A percentile compares a stretch with the other conserved stretches of the same genome.
Conservation (phyloP, 2,113 vertebrate species). For the Ginglymostoma cirratum region DNA sequence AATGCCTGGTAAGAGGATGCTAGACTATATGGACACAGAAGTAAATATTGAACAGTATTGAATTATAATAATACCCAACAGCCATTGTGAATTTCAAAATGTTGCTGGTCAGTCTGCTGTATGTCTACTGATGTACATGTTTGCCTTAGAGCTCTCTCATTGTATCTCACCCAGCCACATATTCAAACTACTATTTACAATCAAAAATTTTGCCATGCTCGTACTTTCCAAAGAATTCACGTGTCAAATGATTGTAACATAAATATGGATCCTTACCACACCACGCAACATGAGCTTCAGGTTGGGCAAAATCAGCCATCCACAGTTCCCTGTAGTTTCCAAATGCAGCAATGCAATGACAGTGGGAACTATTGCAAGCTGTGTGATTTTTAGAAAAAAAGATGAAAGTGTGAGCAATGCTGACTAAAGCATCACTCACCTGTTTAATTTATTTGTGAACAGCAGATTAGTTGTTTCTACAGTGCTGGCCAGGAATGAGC, state of each 20-base stretch:
- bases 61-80: background rate
- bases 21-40: background rate
- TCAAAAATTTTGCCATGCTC: background rate
- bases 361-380: background rate
- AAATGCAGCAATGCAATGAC: background rate
- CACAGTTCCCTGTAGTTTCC: background rate
- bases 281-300: background rate
- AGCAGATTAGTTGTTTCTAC: background rate
- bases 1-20: background rate
- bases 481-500: constrained; percentile 8
- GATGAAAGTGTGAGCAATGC: background rate
- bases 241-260: background rate
- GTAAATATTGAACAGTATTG: background rate
- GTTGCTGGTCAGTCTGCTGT: background rate
- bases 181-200: background rate
- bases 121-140: background rate
- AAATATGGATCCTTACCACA: background rate
- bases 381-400: background rate
- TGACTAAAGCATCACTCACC: background rate
- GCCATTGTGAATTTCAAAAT: background rate
- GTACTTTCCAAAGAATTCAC: background rate
- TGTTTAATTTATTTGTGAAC: background rate
- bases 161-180: background rate
- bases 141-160: background rate
- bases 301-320: background rate